phyloP scores from a whole-genome alignment of 2,113 vertebrate genomes.

The Hippopotamus amphibius region DNA sequence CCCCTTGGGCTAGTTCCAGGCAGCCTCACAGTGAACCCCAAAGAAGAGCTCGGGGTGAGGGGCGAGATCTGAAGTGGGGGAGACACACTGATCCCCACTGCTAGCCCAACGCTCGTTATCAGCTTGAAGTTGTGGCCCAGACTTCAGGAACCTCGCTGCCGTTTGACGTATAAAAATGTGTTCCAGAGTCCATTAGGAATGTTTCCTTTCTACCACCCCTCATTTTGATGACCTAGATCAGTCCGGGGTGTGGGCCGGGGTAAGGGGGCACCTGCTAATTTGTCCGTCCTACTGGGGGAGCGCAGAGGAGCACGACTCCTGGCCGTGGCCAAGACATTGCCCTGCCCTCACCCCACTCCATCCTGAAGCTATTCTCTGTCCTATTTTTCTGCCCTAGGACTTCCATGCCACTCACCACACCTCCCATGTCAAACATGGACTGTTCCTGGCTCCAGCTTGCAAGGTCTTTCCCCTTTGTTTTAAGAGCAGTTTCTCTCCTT shows the following conservation, averaged over 20 bases:
- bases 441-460: not conserved
- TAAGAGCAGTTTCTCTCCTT: not conserved
- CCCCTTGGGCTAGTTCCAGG: not conserved
- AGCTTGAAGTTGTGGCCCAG: not conserved
- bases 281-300: not conserved
- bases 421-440: not conserved
- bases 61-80: not conserved
- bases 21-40: not conserved
- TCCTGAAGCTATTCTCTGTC: not conserved
- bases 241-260: fast-evolving
- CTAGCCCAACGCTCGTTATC: not conserved
- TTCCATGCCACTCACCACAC: not conserved
- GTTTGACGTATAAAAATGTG: not conserved
- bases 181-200: not conserved
- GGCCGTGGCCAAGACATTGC: not conserved
- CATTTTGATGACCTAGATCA: not conserved
- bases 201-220: not conserved
- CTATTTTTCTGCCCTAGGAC: not conserved
- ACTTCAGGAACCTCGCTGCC: not conserved
- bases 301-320: not conserved
- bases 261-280: not conserved
- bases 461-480: not conserved
- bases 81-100: not conserved
- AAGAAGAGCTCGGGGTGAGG: not conserved
- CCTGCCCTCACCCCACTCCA: not conserved